These are phyloP conservation scores for Allygus modestus DNA, from an alignment of 2,888 invertebrate genomes.

Conservation along the genomic window DNA sequence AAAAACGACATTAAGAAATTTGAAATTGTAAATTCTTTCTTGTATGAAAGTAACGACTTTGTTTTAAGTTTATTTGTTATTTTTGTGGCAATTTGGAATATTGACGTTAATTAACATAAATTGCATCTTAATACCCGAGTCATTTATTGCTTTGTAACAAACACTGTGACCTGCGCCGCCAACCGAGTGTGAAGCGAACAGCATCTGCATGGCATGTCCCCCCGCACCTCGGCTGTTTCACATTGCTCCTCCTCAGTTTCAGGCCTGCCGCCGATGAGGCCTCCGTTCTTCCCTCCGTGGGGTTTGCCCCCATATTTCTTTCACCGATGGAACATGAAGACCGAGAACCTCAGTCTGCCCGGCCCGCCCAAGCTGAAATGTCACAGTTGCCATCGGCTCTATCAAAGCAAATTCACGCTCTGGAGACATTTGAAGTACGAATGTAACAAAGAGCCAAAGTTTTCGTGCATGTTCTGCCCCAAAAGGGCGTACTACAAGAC, in stretches of 20 bases:
- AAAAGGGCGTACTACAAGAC: constrained; percentile 68
- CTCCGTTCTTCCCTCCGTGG: constrained; percentile 43
- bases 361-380: constrained; percentile 58
- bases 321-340: constrained; percentile 28
- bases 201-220: constrained; percentile 20
- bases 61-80: no score
- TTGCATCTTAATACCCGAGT: no score
- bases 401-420: constrained; percentile 71
- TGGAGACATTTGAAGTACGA: constrained; percentile 77
- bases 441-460: constrained; percentile 72
- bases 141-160: no score
- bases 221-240: neutral
- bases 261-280: neutral
- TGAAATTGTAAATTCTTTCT: no score
- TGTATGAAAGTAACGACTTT: no score
- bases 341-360: constrained; percentile 1
- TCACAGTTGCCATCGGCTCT: constrained; percentile 63
- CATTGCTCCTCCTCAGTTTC: constrained; percentile 3
- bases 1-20: no score
- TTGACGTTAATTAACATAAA: no score
- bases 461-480: constrained; percentile 74
- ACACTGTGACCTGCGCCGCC: neutral
- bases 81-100: no score
- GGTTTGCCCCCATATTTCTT: constrained; percentile 40
- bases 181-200: neutral